Evolutionary conservation across 2,113 vertebrate species (phyloP), one percentile per base, ranked within the genome.

Genomic region (Turdus rufiventris): DNA sequence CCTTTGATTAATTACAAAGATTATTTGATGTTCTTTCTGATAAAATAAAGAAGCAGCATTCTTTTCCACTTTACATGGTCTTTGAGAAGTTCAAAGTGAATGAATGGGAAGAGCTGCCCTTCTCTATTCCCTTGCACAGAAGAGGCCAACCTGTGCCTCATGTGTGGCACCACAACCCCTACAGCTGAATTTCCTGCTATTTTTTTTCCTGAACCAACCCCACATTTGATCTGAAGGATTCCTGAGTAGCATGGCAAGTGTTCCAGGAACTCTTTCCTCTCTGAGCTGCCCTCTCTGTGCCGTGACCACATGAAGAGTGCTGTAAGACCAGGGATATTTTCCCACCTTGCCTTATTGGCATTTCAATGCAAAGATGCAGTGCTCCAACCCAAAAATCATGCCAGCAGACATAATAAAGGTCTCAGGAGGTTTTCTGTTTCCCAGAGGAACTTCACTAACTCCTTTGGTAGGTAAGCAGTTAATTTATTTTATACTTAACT

Each of bases 361-460:
- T 20, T 53, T 20, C 0, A 0, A 33, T 0, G 1, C 2, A 3
- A 92, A 79, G 26, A 38, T 73, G 28, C 28, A 45, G 24, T 0
- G 0, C 24, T 83, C 40, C 62, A 73, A 31, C 11, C n/a, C 1
- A 0, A 61, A 73, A 86, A 34, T 6, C 45, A 65, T 58, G 18
- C 10, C 34, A 13, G 45, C 31, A 78, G 50, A 48, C 33, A 28
- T 11, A 48, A 72, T 21, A 43, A 88, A 60, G 23, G 56, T 40
- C 70, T 65, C 48, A 26, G 28, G n/a, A 88, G 7, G 14, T 12
- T 85, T 10, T 56, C 11, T 34, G 14, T 19, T 70, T 65, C 47
- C 34, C 82, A 60, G 14, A 93, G n/a, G 50, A 85, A 11, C 7
- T 20, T 45, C 31, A 40, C 51, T 9, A 63, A 23, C 47, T 51